phyloP scores from a whole-genome alignment of 1,140 invertebrate genomes.

The Amphibalanus amphitrite region DNA sequence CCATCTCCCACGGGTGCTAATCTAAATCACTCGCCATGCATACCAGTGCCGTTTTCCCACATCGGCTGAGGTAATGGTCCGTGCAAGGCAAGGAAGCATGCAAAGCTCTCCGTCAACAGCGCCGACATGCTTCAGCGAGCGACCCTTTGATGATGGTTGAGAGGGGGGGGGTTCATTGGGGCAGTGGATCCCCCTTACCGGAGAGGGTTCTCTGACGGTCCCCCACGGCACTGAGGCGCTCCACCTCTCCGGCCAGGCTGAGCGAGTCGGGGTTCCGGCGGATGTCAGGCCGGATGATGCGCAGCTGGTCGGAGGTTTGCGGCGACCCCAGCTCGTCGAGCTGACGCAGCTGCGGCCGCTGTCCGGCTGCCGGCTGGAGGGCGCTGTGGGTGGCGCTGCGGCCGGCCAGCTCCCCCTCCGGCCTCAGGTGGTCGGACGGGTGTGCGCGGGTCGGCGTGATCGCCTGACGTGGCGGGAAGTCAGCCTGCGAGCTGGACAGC shows the following conservation, averaged over 20 bases:
- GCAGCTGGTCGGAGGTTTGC: neutral
- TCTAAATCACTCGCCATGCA: too few species aligned
- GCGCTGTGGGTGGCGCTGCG: slow-evolving; percentile 7
- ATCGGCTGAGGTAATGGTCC: too few species aligned
- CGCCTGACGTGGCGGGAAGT: neutral
- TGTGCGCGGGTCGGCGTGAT: neutral
- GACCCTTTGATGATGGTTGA: too few species aligned
- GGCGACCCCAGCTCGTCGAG: neutral
- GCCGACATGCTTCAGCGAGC: too few species aligned
- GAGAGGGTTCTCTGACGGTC: neutral
- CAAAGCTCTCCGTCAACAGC: too few species aligned
- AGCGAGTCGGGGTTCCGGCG: neutral
- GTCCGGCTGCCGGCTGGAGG: neutral
- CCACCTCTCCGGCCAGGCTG: neutral
- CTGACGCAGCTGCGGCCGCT: neutral
- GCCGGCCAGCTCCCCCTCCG: slow-evolving; percentile 29
- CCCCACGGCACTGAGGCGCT: neutral
- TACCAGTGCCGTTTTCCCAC: too few species aligned
- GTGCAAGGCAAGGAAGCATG: too few species aligned
- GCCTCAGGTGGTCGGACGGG: slow-evolving; percentile 31
- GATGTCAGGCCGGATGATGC: neutral
- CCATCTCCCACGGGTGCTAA: too few species aligned
- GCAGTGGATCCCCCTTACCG: too few species aligned
- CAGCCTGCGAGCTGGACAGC: neutral
- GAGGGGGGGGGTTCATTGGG: too few species aligned